Conservation (phyloP, 2,113 vertebrate genomes). For the Notarius lentiginosus region DNA sequence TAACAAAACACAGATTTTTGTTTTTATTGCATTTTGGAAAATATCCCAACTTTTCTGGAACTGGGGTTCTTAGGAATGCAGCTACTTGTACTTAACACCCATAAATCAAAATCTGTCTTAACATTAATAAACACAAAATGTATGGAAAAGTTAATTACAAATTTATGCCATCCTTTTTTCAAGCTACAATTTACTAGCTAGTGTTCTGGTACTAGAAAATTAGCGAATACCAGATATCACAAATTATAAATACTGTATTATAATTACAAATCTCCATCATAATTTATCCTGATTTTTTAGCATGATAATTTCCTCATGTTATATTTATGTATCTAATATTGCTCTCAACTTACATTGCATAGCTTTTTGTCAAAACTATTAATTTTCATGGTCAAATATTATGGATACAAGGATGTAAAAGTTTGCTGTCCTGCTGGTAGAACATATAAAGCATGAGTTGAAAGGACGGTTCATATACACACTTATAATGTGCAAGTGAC, state of each 20-base stretch:
- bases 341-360: not conserved
- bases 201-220: too few relatives aligned
- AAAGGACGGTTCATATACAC: not conserved
- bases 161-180: too few relatives aligned
- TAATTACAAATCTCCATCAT: not conserved
- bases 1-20: too few relatives aligned
- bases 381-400: not conserved
- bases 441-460: not conserved
- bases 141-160: too few relatives aligned
- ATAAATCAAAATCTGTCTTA: too few relatives aligned
- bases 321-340: not conserved
- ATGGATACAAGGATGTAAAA: not conserved
- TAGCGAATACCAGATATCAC: not conserved
- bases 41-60: too few relatives aligned
- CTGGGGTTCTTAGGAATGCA: too few relatives aligned
- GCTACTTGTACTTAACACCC: too few relatives aligned
- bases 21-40: too few relatives aligned
- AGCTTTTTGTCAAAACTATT: not conserved
- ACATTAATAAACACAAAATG: too few relatives aligned
- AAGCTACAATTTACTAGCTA: too few relatives aligned
- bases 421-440: not conserved
- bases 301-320: not conserved
- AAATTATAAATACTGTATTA: not conserved
- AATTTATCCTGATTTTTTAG: too few relatives aligned
- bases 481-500: not conserved